These are phyloP conservation scores for Alligator mississippiensis DNA, from an alignment of 2,113 vertebrate species.

Conservation along the genomic window DNA sequence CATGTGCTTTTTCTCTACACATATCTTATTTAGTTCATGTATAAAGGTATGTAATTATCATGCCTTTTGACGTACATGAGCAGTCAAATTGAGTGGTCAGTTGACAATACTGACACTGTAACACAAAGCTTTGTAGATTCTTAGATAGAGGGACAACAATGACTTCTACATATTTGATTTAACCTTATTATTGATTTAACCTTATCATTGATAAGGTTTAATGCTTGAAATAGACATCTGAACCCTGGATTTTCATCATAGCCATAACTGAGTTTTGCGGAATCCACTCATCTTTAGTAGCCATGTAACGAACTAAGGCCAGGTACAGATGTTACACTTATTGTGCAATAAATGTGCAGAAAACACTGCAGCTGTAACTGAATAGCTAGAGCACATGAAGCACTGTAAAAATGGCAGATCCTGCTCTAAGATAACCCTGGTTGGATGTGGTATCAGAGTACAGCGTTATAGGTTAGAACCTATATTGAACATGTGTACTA, in stretches of 20 bases:
- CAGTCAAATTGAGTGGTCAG: neutral
- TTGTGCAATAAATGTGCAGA: no score
- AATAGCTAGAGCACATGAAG: no score
- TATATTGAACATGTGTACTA: no score
- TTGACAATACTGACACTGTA: neutral
- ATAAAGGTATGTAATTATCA: no score
- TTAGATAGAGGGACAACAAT: neutral
- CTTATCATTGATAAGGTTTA: neutral
- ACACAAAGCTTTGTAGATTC: neutral
- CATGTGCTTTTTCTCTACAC: no score
- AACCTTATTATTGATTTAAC: neutral
- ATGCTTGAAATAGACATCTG: neutral
- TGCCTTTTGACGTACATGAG: neutral
- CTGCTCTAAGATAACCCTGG: no score
- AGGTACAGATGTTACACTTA: no score
- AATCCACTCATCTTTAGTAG: conserved; percentile 26
- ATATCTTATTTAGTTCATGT: no score
- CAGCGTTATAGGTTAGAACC: no score
- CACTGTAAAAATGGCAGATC: no score
- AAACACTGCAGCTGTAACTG: no score
- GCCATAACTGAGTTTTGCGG: neutral
- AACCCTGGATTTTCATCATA: neutral
- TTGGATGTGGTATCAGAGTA: no score
- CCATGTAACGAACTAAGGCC: neutral
- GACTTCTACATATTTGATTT: conserved; percentile 6